Percentiles rank a stretch among this genome's conserved stretches.
These are phyloP conservation scores for Callorhinus ursinus DNA, from an alignment of 2,113 vertebrate genomes.

Conservation along the genomic window DNA sequence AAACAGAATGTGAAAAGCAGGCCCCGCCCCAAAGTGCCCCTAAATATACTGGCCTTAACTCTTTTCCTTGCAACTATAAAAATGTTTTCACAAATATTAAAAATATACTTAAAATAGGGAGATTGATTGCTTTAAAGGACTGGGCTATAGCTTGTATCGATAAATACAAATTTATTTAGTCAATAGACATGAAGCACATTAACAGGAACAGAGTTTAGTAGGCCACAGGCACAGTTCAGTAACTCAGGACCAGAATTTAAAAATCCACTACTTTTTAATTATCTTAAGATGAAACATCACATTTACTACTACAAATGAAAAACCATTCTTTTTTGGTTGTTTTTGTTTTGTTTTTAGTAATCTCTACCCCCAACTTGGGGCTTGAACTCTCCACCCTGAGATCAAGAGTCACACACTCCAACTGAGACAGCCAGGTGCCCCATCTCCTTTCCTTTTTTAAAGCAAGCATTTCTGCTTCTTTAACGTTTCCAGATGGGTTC, in stretches of 20 bases:
- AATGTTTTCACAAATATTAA: conserved; percentile 19
- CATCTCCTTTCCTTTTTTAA: neutral
- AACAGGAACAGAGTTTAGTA: neutral
- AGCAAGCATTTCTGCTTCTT: conserved; percentile 3
- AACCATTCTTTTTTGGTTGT: neutral
- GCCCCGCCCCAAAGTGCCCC: neutral
- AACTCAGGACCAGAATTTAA: neutral
- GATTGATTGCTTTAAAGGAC: neutral
- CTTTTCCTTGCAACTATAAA: conserved; percentile 46
- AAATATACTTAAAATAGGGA: conserved; percentile 35
- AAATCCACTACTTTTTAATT: conserved; percentile 24
- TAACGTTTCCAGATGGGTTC: conserved; percentile 20
- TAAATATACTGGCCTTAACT: conserved; percentile 18
- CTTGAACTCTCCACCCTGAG: neutral
- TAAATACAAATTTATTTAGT: neutral
- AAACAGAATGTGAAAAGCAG: neutral
- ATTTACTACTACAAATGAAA: conserved; percentile 27
- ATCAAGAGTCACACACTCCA: neutral
- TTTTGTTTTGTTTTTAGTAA: neutral
- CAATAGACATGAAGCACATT: neutral
- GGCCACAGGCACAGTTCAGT: neutral
- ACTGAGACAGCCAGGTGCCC: neutral
- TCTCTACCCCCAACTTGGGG: neutral
- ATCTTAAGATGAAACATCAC: conserved; percentile 37
- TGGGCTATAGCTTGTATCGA: neutral